A percentile compares a stretch with the other conserved stretches of the same genome.
Evolutionary conservation across 2,888 invertebrate genomes (phyloP).

Genomic region (Aphidoletes aphidimyza): DNA sequence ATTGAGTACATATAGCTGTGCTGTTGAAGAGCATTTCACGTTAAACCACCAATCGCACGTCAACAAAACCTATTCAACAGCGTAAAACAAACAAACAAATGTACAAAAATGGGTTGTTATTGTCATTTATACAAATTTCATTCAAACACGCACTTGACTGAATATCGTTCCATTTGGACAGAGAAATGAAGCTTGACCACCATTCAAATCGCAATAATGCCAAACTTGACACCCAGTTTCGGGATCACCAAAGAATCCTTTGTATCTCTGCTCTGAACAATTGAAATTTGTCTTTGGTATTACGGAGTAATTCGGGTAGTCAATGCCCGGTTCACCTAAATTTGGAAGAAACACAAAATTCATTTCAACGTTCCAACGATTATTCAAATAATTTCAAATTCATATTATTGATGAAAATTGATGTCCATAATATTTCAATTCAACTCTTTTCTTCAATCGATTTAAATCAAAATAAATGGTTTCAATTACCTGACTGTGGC

Average conservation of each 20-base stretch:
- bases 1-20: constrained; percentile 87
- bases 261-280: constrained; percentile 87
- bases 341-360: too few relatives aligned
- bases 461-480: neutral
- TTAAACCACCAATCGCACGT: constrained; percentile 96
- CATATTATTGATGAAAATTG: neutral
- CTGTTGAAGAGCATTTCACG: constrained; percentile 83
- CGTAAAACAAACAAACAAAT: constrained; percentile 55
- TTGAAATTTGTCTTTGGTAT: constrained; percentile 83
- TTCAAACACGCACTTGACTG: constrained; percentile 71
- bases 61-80: constrained; percentile 73
- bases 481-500: constrained; percentile 3
- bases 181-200: constrained; percentile 88
- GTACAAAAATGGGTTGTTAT: neutral
- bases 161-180: constrained; percentile 93
- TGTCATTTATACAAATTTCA: neutral
- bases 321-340: constrained; percentile 73
- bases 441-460: neutral
- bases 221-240: constrained; percentile 90
- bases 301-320: constrained; percentile 80
- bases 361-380: too few relatives aligned
- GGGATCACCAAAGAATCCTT: constrained; percentile 90
- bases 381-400: neutral
- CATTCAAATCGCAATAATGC: constrained; percentile 92
- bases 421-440: neutral